These are phyloP conservation scores for Diadumene lineata DNA, from an alignment of 92 coral and sea anemone genomes.

Conservation along the genomic window DNA sequence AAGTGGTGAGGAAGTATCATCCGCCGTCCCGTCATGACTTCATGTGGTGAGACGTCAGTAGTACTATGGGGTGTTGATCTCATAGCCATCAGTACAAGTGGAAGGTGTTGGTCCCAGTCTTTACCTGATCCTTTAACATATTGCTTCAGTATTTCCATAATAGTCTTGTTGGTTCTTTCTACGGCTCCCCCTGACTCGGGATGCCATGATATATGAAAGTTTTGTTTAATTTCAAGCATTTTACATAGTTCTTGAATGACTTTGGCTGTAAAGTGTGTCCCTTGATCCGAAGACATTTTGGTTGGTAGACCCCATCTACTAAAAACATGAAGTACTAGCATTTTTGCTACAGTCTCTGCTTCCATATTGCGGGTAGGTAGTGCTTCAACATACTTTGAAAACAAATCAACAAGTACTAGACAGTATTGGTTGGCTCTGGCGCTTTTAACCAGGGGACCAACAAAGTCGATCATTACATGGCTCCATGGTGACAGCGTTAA, in stretches of 20 bases:
- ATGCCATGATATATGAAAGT: slow-evolving; percentile 25
- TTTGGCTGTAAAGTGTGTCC: slow-evolving; percentile 23
- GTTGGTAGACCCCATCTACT: slow-evolving; percentile 25
- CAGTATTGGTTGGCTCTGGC: slow-evolving; percentile 20
- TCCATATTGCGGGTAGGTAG: slow-evolving; percentile 22
- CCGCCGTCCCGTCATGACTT: slow-evolving; percentile 18
- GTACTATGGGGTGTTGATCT: slow-evolving; percentile 20
- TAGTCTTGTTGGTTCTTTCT: slow-evolving; percentile 20
- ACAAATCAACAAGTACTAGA: slow-evolving; percentile 4
- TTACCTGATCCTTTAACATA: slow-evolving; percentile 16
- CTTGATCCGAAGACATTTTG: slow-evolving; percentile 18
- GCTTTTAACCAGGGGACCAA: slow-evolving; percentile 17
- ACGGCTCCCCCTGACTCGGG: slow-evolving; percentile 33
- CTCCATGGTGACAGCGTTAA: slow-evolving; percentile 18
- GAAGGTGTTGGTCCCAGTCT: slow-evolving; percentile 10
- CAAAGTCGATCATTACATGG: slow-evolving; percentile 19
- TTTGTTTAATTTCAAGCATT: slow-evolving; percentile 30
- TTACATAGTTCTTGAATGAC: slow-evolving; percentile 22
- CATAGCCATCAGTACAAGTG: slow-evolving; percentile 17
- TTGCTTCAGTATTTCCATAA: slow-evolving; percentile 23
- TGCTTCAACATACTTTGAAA: slow-evolving; percentile 24
- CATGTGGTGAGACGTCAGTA: slow-evolving; percentile 19
- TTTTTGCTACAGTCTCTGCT: slow-evolving; percentile 31
- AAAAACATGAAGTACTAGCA: slow-evolving; percentile 19
- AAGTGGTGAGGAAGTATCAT: slow-evolving; percentile 18